Conservation (phyloP, 2,797 vertebrate species). For the Smutsia temminckii region DNA sequence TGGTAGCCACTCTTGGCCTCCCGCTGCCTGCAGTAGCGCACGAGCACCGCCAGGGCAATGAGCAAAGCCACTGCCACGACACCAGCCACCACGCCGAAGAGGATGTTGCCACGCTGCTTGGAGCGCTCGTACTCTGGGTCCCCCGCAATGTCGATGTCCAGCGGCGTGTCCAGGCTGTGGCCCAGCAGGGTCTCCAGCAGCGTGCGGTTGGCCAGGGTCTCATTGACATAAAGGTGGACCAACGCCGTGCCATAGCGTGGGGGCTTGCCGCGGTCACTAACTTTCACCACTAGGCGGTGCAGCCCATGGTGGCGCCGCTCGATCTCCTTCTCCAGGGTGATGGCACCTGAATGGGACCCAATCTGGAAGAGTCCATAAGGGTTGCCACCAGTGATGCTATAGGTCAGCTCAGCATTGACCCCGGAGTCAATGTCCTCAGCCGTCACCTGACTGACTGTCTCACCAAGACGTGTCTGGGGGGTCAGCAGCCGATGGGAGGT, state of each 20-base stretch:
- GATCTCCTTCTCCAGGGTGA: conserved; percentile 94
- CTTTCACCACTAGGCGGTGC: conserved; percentile 94
- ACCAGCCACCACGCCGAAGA: conserved; percentile 94
- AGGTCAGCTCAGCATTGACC: conserved; percentile 92
- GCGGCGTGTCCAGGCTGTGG: conserved; percentile 95
- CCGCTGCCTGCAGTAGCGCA: conserved; percentile 94
- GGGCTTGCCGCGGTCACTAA: conserved; percentile 95
- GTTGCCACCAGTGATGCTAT: conserved; percentile 95
- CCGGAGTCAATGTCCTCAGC: conserved; percentile 97
- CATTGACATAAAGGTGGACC: conserved; percentile 96
- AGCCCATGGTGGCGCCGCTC: conserved; percentile 94
- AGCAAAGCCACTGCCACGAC: conserved; percentile 93
- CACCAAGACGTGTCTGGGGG: conserved; percentile 90
- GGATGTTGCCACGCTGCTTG: conserved; percentile 92
- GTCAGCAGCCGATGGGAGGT: conserved; percentile 93
- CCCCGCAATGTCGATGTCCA: conserved; percentile 96
- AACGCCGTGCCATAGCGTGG: conserved; percentile 93
- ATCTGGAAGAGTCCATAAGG: conserved; percentile 96
- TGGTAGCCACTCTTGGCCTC: conserved; percentile 98
- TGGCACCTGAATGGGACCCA: conserved; percentile 91
- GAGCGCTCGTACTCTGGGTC: conserved; percentile 94
- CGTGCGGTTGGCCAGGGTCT: conserved; percentile 94
- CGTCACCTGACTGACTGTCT: conserved; percentile 93
- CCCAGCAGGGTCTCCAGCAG: conserved; percentile 94
- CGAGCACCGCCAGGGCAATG: conserved; percentile 93